Conservation (phyloP, 1,140 invertebrate genomes). For the Drosophila tsacasi region DNA sequence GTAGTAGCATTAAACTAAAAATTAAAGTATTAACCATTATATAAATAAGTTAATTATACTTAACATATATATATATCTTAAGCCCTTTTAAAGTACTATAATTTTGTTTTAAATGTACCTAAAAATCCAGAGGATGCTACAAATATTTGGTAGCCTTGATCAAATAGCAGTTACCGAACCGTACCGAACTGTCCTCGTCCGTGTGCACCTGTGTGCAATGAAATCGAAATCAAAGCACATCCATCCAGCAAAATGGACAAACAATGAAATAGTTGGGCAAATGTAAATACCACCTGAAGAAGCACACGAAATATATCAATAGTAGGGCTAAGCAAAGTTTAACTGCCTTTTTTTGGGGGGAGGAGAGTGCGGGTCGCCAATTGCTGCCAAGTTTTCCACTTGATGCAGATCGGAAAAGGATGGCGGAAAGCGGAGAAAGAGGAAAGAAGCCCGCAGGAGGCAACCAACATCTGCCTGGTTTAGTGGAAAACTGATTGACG, state of each 20-base stretch:
- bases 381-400: conserved; percentile 22
- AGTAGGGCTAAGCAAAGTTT: conserved; percentile 24
- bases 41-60: too few relatives aligned
- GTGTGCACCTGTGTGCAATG: conserved; percentile 35
- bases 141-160: conserved; percentile 47
- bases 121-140: conserved; percentile 6
- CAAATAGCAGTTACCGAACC: conserved; percentile 52
- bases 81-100: neutral
- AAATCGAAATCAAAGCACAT: conserved; percentile 44
- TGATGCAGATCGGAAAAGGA: conserved; percentile 5
- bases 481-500: conserved; percentile 69
- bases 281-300: conserved; percentile 28
- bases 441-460: conserved; percentile 40
- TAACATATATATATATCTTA: too few relatives aligned
- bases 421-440: neutral
- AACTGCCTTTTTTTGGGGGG: conserved; percentile 2
- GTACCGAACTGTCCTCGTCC: neutral
- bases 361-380: conserved; percentile 8
- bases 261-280: conserved; percentile 47
- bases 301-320: conserved; percentile 29
- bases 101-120: neutral
- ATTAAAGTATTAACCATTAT: too few relatives aligned
- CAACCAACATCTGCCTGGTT: conserved; percentile 34
- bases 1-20: too few relatives aligned
- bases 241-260: conserved; percentile 47